Percentiles rank a stretch among this genome's conserved stretches.
phyloP scores from a whole-genome alignment of 2,888 invertebrate species.

The Aplocera efformata region DNA sequence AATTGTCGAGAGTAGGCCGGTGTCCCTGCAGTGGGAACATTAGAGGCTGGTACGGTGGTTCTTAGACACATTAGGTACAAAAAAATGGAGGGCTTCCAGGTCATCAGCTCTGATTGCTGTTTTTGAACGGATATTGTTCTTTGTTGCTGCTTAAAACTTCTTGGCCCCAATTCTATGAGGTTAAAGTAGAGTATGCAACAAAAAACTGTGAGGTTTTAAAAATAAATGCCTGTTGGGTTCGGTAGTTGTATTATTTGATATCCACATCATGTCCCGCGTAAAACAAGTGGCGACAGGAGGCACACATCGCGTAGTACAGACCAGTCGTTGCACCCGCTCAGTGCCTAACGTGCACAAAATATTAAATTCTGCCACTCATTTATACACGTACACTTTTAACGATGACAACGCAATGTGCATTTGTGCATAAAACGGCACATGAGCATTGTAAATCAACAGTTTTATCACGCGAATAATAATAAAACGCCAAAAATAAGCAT shows the following conservation, averaged over 20 bases:
- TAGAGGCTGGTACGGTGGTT: too few species aligned
- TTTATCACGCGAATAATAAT: slow-evolving; percentile 30
- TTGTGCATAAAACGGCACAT: slow-evolving; percentile 33
- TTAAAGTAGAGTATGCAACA: too few species aligned
- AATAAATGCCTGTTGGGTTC: neutral
- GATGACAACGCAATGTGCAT: slow-evolving; percentile 37
- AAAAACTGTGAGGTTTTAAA: too few species aligned
- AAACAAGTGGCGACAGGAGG: slow-evolving; percentile 13
- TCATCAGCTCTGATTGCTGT: too few species aligned
- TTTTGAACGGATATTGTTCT: too few species aligned
- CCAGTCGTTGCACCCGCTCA: slow-evolving; percentile 34
- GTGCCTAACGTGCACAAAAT: slow-evolving; percentile 36
- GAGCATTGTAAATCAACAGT: slow-evolving; percentile 33
- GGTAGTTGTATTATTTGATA: slow-evolving; percentile 18
- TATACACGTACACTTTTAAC: slow-evolving; percentile 28
- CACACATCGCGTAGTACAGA: slow-evolving; percentile 5
- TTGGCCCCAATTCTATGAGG: too few species aligned
- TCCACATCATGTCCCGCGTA: slow-evolving; percentile 18
- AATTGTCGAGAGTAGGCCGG: too few species aligned
- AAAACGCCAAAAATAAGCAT: slow-evolving; percentile 25
- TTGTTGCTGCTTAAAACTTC: too few species aligned
- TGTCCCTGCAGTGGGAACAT: too few species aligned
- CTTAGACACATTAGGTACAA: too few species aligned
- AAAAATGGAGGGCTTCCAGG: too few species aligned
- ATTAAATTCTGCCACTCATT: slow-evolving; percentile 25